Percentiles rank a stretch among this genome's conserved stretches.
Evolutionary conservation across 37 sponge, comb jelly and placozoan genomes (phyloP).

Genomic region (Lycopodina hypogea): DNA sequence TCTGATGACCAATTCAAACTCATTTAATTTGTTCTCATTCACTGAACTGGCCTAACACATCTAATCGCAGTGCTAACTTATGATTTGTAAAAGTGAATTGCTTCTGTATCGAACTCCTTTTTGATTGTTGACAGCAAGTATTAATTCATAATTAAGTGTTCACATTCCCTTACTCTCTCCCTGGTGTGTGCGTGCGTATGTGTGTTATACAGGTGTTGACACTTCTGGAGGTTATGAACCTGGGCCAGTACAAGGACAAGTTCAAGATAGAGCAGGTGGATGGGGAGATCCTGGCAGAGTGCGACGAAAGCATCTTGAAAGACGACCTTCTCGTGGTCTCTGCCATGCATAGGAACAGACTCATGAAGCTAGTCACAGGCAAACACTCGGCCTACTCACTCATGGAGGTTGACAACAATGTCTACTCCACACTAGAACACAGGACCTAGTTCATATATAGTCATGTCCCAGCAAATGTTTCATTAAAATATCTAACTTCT

Average conservation of each 20-base stretch:
- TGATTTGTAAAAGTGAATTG: too few relatives aligned
- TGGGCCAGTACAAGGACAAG: conserved; percentile 37
- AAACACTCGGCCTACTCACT: conserved; percentile 11
- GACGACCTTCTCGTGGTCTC: conserved; percentile 13
- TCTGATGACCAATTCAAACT: too few relatives aligned
- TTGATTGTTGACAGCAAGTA: too few relatives aligned
- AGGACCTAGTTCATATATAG: not conserved
- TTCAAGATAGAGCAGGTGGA: conserved; percentile 50
- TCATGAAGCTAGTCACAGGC: conserved; percentile 27
- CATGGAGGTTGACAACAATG: not conserved
- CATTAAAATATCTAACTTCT: too few relatives aligned
- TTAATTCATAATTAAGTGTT: too few relatives aligned
- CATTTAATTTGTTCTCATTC: too few relatives aligned
- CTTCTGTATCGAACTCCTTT: too few relatives aligned
- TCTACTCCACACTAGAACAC: not conserved
- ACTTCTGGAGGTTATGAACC: conserved; percentile 49
- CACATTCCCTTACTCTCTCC: too few relatives aligned
- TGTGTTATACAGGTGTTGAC: conserved; percentile 13
- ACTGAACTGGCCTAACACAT: too few relatives aligned
- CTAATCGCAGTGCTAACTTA: too few relatives aligned
- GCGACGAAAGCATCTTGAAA: conserved; percentile 39
- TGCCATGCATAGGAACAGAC: conserved; percentile 3
- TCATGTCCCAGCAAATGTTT: not conserved
- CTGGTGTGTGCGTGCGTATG: too few relatives aligned
- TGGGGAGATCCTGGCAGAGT: conserved; percentile 51